These are phyloP conservation scores for Rutilus rutilus DNA, from an alignment of 2,113 vertebrate species.

Conservation along the genomic window DNA sequence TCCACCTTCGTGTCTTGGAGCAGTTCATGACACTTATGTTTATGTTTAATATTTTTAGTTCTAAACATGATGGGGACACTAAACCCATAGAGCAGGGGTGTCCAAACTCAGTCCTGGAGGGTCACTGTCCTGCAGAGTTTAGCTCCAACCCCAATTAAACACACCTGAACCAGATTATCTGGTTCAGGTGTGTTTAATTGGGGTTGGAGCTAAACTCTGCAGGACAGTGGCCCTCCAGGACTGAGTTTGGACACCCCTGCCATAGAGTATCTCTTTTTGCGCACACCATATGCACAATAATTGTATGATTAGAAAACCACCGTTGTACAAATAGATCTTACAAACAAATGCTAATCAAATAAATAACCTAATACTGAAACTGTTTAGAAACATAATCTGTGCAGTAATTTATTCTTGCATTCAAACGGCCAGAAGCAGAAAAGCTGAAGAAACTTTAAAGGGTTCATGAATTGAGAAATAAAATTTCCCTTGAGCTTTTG, in stretches of 20 bases:
- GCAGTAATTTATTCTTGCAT: not conserved
- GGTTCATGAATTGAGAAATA: no score
- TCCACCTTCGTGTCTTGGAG: no score
- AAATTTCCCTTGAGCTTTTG: no score
- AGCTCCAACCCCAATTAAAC: no score
- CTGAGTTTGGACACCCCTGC: no score
- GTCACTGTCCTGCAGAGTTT: no score
- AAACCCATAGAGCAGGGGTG: not conserved
- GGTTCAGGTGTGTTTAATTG: no score
- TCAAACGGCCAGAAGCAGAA: not conserved
- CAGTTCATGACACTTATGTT: no score
- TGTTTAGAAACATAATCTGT: not conserved
- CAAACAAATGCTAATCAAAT: not conserved
- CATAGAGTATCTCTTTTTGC: not conserved
- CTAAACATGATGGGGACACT: not conserved
- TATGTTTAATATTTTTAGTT: not conserved
- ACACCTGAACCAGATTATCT: no score
- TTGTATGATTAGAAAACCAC: not conserved
- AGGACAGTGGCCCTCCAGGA: no score
- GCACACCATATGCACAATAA: not conserved
- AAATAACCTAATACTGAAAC: not conserved
- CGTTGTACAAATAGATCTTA: not conserved
- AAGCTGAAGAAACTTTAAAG: not conserved
- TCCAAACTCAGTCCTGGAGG: no score
- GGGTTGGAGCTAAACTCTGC: no score